Percentiles rank a stretch among this genome's conserved stretches.
Conservation (phyloP, 2,797 vertebrate genomes). For the Picus viridis region DNA sequence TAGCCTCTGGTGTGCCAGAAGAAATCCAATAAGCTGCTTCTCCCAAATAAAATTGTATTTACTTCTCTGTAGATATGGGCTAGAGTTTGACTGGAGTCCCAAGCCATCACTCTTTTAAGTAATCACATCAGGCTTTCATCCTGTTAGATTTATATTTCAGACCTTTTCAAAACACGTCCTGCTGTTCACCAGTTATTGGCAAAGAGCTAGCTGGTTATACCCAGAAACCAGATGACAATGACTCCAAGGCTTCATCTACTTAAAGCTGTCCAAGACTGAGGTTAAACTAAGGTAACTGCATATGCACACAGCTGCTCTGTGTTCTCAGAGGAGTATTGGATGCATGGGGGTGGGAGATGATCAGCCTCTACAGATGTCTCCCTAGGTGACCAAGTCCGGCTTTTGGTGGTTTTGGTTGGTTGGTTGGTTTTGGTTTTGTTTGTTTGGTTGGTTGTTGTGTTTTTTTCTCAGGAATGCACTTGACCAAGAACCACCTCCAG, state of each 20-base stretch:
- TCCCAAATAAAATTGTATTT: neutral
- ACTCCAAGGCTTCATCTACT: neutral
- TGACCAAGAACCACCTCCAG: fast-evolving
- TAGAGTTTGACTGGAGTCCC: neutral
- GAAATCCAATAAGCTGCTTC: neutral
- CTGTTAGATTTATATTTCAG: neutral
- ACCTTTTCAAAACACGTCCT: neutral
- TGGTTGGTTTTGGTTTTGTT: no score
- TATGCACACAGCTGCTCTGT: fast-evolving
- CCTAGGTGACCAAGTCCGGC: fast-evolving
- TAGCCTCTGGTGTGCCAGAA: neutral
- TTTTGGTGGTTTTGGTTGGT: no score
- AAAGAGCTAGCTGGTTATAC: neutral
- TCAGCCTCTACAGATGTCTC: neutral
- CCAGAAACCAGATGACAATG: neutral
- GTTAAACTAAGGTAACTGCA: neutral
- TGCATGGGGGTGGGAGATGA: fast-evolving
- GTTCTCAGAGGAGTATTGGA: neutral
- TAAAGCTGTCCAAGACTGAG: neutral
- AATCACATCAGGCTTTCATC: neutral
- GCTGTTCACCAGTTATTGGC: neutral
- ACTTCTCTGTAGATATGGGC: neutral
- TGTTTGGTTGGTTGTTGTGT: no score
- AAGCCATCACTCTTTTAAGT: neutral
- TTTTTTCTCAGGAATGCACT: fast-evolving